Base-by-base conservation (phyloP, 2,888 invertebrate species). In the Apodemia zela region DNA sequence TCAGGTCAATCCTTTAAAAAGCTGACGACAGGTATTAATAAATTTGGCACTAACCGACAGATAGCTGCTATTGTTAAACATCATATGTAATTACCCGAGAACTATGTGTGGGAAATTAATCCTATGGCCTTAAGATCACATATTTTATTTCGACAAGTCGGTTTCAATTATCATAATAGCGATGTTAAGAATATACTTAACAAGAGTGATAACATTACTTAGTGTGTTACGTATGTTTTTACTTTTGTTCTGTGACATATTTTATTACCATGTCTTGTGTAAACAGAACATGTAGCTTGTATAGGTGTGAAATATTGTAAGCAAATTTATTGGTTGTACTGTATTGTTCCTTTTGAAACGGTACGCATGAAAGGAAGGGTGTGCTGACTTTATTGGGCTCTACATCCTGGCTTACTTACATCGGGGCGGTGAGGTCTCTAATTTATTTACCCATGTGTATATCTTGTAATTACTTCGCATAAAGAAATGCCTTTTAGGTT, bases 231-330 rank as follows among this genome's bases (percentile, higher is more conserved):
- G 75, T 84, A 80, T 87, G 87, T 88, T 86, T 85, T 70, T 82
- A 81, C 84, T 80, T 83, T 91, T 90, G 90, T 90, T 81, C 72
- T 38, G 68, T 84, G 85, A 87, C 86, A 81, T 83, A 83, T 89
- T 91, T 91, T 89, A 91, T 82, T 71, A 80, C 82, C 84, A 74
- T 84, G 82, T 82, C 89, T 89, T 89, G 90, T 87, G 89, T 90
- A 91, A 91, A 90, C 91, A 92, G 78, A 79, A 81, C 82, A 79
- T 77, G 77, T 72, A 71, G 68, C 65, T 69, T 75, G 71, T 82
- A 83, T 81, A 84, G 84, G 86, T 87, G 89, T 88, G 85, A 89
- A 89, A 85, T 88, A 85, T 87, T 87, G 85, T 85, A 79, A 80
- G 82, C 78, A 80, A 80, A 85, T 88, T 90, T 91, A 90, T 90